A percentile compares a stretch with the other conserved stretches of the same genome.
phyloP scores from a whole-genome alignment of 2,113 vertebrate species.

The Phoenicopterus ruber region DNA sequence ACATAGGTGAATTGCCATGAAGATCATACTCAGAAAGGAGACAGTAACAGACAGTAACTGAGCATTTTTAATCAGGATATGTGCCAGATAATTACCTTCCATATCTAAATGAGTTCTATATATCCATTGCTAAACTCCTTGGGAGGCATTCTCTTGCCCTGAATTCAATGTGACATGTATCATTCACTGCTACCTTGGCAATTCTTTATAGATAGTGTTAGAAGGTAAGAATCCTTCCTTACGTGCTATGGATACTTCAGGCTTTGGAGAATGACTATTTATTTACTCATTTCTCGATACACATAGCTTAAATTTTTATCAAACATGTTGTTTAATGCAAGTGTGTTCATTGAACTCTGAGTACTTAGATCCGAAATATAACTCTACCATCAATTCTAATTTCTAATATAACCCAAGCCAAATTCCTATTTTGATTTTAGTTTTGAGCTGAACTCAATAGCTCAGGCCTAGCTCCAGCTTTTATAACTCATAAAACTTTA shows the following conservation, averaged over 20 bases:
- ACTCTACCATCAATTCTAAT: not conserved
- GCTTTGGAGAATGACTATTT: not conserved
- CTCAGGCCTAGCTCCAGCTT: not conserved
- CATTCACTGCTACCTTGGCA: not conserved
- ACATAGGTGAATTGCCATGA: not conserved
- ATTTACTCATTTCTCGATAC: not conserved
- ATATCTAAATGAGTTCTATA: not conserved
- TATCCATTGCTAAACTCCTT: not conserved
- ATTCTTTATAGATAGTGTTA: not conserved
- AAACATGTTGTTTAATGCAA: not conserved
- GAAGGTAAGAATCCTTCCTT: not conserved
- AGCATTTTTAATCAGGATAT: not conserved
- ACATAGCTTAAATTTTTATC: not conserved
- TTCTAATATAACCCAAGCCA: not conserved
- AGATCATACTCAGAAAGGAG: not conserved
- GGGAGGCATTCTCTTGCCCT: not conserved
- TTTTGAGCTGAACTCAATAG: not conserved
- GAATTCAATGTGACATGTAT: not conserved
- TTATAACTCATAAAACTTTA: slow-evolving; percentile 21
- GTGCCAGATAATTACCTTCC: not conserved
- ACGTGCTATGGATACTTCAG: not conserved
- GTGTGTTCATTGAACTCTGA: not conserved
- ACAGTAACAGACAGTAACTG: not conserved
- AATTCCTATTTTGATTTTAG: not conserved
- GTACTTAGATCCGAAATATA: not conserved